Evolutionary conservation across 2,113 vertebrate genomes (phyloP).

Genomic region (Sander lucioperca): DNA sequence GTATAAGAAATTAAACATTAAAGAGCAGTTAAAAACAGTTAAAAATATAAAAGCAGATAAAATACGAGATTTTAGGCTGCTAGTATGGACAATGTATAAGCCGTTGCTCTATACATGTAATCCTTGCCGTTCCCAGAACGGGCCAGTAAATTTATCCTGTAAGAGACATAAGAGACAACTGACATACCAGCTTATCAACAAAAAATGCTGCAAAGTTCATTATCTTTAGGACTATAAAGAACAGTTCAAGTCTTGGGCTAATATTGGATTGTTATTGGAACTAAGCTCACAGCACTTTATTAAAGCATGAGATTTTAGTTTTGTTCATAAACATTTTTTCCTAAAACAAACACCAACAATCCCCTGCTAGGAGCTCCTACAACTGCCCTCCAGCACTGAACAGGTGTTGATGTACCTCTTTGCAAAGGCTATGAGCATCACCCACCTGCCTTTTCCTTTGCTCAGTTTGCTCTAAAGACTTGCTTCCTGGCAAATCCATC

Average conservation of each 20-base stretch:
- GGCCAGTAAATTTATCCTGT: too few species aligned
- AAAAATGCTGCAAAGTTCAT: not conserved
- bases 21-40: too few species aligned
- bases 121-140: too few species aligned
- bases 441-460: constrained; percentile 63
- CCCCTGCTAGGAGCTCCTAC: constrained; percentile 17
- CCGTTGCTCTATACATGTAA: too few species aligned
- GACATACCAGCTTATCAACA: not conserved
- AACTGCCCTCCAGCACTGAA: constrained; percentile 49
- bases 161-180: not conserved
- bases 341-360: constrained; percentile 21
- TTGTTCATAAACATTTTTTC: not conserved
- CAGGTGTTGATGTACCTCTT: constrained; percentile 68
- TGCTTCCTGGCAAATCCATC: constrained; percentile 51
- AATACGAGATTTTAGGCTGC: too few species aligned
- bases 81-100: too few species aligned
- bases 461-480: constrained; percentile 50
- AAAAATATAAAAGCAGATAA: too few species aligned
- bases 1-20: too few species aligned
- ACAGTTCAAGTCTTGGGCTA: not conserved
- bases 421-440: constrained; percentile 54
- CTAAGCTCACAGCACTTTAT: not conserved
- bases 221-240: not conserved
- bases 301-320: not conserved
- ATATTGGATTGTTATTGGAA: not conserved